phyloP scores from a whole-genome alignment of 2,113 vertebrate species.

The Sigmodon hispidus region DNA sequence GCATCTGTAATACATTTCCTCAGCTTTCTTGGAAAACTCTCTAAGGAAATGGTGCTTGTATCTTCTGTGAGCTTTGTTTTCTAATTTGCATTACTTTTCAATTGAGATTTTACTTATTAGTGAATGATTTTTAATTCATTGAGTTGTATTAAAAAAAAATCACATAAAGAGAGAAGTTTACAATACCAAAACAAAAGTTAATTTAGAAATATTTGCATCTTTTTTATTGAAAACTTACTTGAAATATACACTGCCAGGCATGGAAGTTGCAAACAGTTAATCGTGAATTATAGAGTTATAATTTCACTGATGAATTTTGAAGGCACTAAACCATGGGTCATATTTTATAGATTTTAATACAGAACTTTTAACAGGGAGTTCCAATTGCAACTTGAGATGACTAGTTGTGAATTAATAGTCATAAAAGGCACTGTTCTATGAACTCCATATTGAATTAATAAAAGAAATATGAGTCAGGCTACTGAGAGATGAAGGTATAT shows the following conservation, averaged over 20 bases:
- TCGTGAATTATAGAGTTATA: constrained; percentile 52
- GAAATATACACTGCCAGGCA: not conserved
- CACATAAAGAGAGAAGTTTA: not conserved
- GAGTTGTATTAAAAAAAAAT: constrained; percentile 19
- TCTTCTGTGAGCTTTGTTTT: constrained; percentile 22
- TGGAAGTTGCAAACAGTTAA: constrained; percentile 6
- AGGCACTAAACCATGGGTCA: constrained; percentile 22
- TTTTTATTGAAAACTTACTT: not conserved
- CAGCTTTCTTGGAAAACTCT: not conserved
- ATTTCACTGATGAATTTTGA: constrained; percentile 42
- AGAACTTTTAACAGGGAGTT: constrained; percentile 51
- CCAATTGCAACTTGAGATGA: constrained; percentile 59
- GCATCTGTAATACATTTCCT: not conserved
- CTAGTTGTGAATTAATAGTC: constrained; percentile 57
- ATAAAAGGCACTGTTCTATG: constrained; percentile 65
- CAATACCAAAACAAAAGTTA: constrained; percentile 3
- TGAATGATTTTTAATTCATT: not conserved
- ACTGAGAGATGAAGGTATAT: not conserved
- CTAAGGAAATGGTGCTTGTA: not conserved
- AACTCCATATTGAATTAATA: constrained; percentile 58
- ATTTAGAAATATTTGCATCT: constrained; percentile 22
- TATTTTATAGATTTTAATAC: constrained; percentile 58
- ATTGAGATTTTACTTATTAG: not conserved
- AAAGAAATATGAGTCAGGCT: constrained; percentile 41
- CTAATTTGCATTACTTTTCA: not conserved